Evolutionary conservation across 53 echinoderm and acorn worm species (phyloP), one percentile per base, ranked within the genome.

Genomic region (Hippasteria phrygiana): DNA sequence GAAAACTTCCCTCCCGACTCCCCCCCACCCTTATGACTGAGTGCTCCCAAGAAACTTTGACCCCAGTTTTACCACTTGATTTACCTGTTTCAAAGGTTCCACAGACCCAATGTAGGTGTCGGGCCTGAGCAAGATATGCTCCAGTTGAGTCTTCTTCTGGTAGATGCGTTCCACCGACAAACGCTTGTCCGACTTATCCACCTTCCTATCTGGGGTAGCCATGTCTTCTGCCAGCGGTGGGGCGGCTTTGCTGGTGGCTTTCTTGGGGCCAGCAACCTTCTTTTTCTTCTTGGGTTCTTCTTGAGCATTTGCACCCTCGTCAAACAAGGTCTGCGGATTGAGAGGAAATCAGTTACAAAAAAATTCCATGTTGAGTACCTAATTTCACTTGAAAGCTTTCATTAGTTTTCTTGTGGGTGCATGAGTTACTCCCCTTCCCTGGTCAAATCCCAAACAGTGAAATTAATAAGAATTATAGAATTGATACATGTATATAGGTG

Each of bases 141-240:
- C 97, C 66, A 97, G 86, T 74, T 97, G 97, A 6, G 95, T 93
- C 78, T 97, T 97, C 92, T 97, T 97, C 84, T 97, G 97, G 54
- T 97, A 97, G 84, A 97, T 97, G 20, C 97, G 83, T 51, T 97
- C 97, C 73, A 97, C 97, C 0, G 97, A 95, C 76, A 97, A 73
- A 53, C 94, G 86, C 71, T 96, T 94, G 33, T 90, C 85, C 34
- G 79, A 78, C 76, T 94, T 93, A 5, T 41, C 74, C 71, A 75
- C 55, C 45, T 97, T 91, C 62, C 84, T 83, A 40, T 54, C 62
- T 10, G 66, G 55, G 33, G 88, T 81, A 62, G 42, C 34, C 37
- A 38, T 71, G 31, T 89, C 89, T 66, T 74, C 59, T 64, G 54
- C 64, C 3, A 64, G 27, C 39, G 46, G 20, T 2, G 17, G 43